Evolutionary conservation across 1,140 invertebrate genomes (phyloP).

Genomic region (Anastrepha obliqua): DNA sequence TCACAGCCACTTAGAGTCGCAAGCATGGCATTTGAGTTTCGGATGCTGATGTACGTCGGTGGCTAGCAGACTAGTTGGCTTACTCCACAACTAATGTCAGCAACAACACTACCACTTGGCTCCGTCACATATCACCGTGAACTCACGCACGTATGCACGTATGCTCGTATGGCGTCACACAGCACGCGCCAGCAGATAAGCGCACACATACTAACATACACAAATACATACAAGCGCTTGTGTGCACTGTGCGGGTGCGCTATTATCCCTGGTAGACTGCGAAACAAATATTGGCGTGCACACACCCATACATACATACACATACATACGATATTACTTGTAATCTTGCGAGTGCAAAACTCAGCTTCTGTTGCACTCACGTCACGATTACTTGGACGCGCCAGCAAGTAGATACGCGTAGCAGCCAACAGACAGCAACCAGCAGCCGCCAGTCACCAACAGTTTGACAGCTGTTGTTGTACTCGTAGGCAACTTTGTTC

Average conservation of each 20-base stretch:
- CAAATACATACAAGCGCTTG: not conserved
- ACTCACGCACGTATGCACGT: not conserved
- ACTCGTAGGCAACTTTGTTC: not conserved
- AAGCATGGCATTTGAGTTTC: slow-evolving; percentile 17
- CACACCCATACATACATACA: not conserved
- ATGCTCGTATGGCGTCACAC: not conserved
- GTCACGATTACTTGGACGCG: not conserved
- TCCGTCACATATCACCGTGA: not conserved
- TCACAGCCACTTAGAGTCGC: slow-evolving; percentile 20
- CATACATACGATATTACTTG: not conserved
- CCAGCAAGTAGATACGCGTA: slow-evolving; percentile 23
- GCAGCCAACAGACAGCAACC: slow-evolving; percentile 27
- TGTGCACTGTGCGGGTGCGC: not conserved
- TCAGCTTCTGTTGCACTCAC: slow-evolving; percentile 45
- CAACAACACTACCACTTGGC: not conserved
- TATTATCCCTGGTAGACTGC: slow-evolving; percentile 26
- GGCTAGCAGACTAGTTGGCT: not conserved
- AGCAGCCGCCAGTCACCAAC: slow-evolving; percentile 4
- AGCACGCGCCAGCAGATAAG: not conserved
- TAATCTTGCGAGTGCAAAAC: slow-evolving; percentile 24
- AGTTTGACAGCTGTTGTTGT: slow-evolving; percentile 20
- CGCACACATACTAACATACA: not conserved
- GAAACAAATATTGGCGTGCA: not conserved
- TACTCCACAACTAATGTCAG: not conserved
- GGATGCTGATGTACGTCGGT: not conserved